Evolutionary conservation across 2,888 invertebrate species (phyloP).

Genomic region (Lobophora halterata): DNA sequence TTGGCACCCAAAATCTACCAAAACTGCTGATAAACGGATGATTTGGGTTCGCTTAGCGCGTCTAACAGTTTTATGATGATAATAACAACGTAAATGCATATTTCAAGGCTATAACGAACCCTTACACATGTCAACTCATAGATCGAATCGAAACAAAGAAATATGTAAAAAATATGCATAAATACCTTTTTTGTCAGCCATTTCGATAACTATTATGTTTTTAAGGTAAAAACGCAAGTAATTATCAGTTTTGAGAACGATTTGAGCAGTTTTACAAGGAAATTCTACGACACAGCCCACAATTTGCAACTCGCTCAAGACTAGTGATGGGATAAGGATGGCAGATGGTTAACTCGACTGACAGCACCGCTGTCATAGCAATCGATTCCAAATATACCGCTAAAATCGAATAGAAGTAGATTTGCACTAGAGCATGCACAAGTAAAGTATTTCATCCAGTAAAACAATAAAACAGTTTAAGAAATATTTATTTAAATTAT

Average conservation of each 20-base stretch:
- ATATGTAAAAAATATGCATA: constrained; percentile 56
- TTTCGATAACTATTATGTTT: constrained; percentile 60
- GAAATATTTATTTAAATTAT: too few species aligned
- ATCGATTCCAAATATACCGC: too few species aligned
- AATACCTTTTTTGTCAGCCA: constrained; percentile 82
- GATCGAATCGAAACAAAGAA: constrained; percentile 66
- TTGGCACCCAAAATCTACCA: constrained; percentile 13
- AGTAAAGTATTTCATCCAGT: too few species aligned
- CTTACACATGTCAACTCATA: constrained; percentile 72
- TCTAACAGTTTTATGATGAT: constrained; percentile 27
- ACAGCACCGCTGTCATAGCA: too few species aligned
- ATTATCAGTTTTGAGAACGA: constrained; percentile 44
- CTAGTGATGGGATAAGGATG: constrained; percentile 40
- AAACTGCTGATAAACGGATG: not conserved
- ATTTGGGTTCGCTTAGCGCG: not conserved
- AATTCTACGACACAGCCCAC: constrained; percentile 52
- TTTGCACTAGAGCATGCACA: too few species aligned
- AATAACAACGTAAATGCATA: constrained; percentile 36
- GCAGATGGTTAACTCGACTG: constrained; percentile 7
- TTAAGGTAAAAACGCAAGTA: constrained; percentile 49
- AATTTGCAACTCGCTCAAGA: constrained; percentile 47
- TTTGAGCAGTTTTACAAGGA: constrained; percentile 34
- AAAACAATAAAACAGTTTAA: too few species aligned
- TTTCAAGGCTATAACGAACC: constrained; percentile 54
- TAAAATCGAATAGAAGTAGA: too few species aligned